These are phyloP conservation scores for Amazona finschi DNA, from an alignment of 2,797 vertebrate genomes.

Conservation along the genomic window DNA sequence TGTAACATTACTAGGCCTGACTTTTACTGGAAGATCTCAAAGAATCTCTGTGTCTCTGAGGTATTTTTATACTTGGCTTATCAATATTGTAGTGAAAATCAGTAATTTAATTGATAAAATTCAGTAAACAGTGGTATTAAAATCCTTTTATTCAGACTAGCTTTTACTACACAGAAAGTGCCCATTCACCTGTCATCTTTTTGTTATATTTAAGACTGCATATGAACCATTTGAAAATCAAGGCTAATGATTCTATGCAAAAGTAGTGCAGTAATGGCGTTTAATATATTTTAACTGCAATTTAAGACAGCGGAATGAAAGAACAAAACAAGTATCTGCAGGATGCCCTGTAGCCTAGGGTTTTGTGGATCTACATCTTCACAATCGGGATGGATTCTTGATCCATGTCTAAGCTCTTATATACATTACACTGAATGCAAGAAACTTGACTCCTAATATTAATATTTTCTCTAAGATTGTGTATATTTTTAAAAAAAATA, in stretches of 20 bases:
- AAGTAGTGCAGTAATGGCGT: not conserved
- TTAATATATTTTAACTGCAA: not conserved
- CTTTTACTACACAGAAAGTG: not conserved
- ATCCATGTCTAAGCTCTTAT: not conserved
- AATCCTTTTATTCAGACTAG: not conserved
- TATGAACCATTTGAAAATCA: not conserved
- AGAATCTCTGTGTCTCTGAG: not conserved
- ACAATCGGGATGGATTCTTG: not conserved
- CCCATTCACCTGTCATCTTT: not conserved
- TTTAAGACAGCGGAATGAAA: not conserved
- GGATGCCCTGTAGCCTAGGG: not conserved
- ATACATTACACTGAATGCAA: not conserved
- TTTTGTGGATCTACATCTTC: not conserved
- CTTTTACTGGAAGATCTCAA: not conserved
- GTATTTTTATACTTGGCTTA: not conserved
- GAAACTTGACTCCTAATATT: not conserved
- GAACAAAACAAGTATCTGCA: not conserved
- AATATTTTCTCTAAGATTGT: not conserved
- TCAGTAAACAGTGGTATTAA: not conserved
- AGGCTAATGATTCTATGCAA: not conserved
- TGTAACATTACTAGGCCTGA: not conserved
- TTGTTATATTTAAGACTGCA: not conserved
- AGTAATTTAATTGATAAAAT: not conserved
- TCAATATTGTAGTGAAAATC: not conserved
- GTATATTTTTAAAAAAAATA: not conserved